Conservation (phyloP, 2,888 invertebrate genomes). For the Coecobrya sp. region DNA sequence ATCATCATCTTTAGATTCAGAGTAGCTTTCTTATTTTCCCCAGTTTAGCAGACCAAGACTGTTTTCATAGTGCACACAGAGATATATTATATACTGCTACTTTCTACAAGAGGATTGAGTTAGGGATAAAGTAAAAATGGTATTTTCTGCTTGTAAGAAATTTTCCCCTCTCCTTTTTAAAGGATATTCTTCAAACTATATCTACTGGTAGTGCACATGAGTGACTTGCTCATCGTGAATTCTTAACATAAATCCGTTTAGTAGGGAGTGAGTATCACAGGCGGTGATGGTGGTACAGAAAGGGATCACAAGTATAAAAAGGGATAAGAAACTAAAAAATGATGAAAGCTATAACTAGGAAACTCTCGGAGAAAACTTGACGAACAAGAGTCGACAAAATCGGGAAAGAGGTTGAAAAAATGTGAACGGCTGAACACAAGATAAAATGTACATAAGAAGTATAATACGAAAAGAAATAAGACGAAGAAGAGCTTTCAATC, state of each 20-base stretch:
- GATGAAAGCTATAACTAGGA: slow-evolving; percentile 47
- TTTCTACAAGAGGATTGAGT: not conserved
- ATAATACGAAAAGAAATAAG: slow-evolving; percentile 37
- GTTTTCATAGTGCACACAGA: not conserved
- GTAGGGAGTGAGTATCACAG: slow-evolving; percentile 33
- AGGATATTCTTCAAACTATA: slow-evolving; percentile 28
- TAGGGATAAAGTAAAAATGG: not conserved
- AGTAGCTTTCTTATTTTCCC: slow-evolving; percentile 56
- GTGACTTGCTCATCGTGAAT: slow-evolving; percentile 67
- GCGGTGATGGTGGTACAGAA: slow-evolving; percentile 7
- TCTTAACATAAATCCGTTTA: slow-evolving; percentile 72
- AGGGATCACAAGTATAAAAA: slow-evolving; percentile 59
- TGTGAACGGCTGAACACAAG: slow-evolving; percentile 11
- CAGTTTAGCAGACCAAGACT: slow-evolving; percentile 20
- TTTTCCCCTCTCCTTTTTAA: not conserved
- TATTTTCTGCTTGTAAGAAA: slow-evolving; percentile 23
- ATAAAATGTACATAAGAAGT: not conserved
- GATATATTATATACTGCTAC: not conserved
- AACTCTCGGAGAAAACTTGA: slow-evolving; percentile 47
- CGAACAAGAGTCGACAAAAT: slow-evolving; percentile 48
- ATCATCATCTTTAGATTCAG: not conserved
- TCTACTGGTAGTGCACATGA: slow-evolving; percentile 53
- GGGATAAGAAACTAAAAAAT: slow-evolving; percentile 26
- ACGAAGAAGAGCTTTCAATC: slow-evolving; percentile 72
- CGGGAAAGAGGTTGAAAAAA: slow-evolving; percentile 24